Base-by-base conservation (phyloP, 64 coral and sea anemone genomes). In the Hydrozoanthus tunicans region DNA sequence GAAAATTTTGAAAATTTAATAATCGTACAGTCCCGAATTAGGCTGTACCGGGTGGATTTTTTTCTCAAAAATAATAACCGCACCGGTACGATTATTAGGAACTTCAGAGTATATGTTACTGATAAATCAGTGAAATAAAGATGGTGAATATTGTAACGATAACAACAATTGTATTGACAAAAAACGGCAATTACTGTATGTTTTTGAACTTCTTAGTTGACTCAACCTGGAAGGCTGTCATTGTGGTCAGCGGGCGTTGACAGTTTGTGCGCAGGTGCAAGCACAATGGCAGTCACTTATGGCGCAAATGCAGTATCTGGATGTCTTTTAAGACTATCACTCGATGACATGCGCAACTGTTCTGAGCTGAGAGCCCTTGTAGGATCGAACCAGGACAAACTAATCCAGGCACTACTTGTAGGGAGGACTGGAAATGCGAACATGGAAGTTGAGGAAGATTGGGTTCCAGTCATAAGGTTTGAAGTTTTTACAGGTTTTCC, bases 261-360 rank as follows among this genome's bases (percentile, higher is more conserved):
- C 74, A 79, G 94, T 65, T n/a, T 96, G 20, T 96, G 94, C 76
- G 67, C 91, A 62, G 79, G 70, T 17, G 78, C 94, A 4, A 23
- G 52, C 5, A 90, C 91, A 3, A 85, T 15, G 65, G 60, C 94
- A 76, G 86, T 96, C 23, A 89, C 83, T 3, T 96, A 81, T 90
- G 94, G 94, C 7, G 55, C 78, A 52, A 67, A 92, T 76, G 7
- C 91, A 14, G 80, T 92, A 80, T 91, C 86, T 7, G 94, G 94
- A 1, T 96, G 94, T 75, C 26, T 88, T 53, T 56, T 96, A 43
- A 84, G 75, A 57, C 82, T 96, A 53, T 90, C 91, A 67, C 71
- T 96, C 7, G 81, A 93, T 93, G 94, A 96, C 81, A 96, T 96
- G 75, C 91, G 89, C 75, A 96, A 96, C 91, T 96, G 94, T 25